phyloP scores from a whole-genome alignment of 2,888 invertebrate species.

The Dicycla oo region DNA sequence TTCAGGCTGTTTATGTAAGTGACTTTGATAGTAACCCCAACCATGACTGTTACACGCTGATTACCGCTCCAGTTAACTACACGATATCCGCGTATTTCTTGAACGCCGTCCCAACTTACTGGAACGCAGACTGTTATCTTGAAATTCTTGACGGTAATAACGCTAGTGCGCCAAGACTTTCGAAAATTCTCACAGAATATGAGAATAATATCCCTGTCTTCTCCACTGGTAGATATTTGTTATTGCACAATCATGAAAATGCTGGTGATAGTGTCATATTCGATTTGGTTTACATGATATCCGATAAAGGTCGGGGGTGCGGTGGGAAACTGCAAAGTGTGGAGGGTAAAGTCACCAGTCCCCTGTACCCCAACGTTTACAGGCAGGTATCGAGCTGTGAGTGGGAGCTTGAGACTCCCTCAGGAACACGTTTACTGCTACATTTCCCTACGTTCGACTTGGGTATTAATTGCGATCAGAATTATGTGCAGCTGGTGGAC shows the following conservation, averaged over 20 bases:
- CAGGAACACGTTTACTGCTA: conserved; percentile 74
- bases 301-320: conserved; percentile 83
- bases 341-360: conserved; percentile 82
- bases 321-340: conserved; percentile 79
- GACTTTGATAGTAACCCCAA: neutral
- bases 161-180: conserved; percentile 67
- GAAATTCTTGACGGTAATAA: conserved; percentile 83
- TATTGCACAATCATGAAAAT: conserved; percentile 86
- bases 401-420: conserved; percentile 84
- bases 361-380: conserved; percentile 81
- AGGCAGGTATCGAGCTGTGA: conserved; percentile 78
- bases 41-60: conserved; percentile 91
- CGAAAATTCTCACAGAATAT: conserved; percentile 68
- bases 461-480: conserved; percentile 91
- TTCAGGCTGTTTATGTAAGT: conserved; percentile 80
- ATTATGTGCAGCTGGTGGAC: conserved; percentile 92
- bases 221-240: conserved; percentile 92
- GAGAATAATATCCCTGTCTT: conserved; percentile 87
- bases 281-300: conserved; percentile 80
- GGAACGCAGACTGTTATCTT: conserved; percentile 77
- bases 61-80: conserved; percentile 92
- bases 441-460: conserved; percentile 90
- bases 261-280: conserved; percentile 67
- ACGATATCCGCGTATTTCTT: conserved; percentile 93
- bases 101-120: conserved; percentile 67